phyloP scores from a whole-genome alignment of 2,888 invertebrate genomes.

The Siphonodentalium dalli region DNA sequence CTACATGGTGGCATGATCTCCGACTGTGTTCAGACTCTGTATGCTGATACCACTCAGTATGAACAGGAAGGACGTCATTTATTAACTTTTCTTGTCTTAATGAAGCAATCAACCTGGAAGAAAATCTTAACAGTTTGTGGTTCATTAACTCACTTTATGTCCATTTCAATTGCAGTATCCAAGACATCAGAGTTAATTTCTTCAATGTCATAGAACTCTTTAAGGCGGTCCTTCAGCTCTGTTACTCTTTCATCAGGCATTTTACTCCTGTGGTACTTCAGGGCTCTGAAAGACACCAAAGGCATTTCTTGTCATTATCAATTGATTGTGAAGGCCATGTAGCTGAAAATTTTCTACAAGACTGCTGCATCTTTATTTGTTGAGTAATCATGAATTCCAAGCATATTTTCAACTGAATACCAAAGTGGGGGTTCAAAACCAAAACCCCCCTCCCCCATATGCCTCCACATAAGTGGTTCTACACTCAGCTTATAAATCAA shows the following conservation, averaged over 20 bases:
- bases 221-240: slow-evolving; percentile 68
- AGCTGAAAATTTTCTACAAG: neutral
- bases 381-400: too few species aligned
- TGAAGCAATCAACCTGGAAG: too few species aligned
- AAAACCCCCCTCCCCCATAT: too few species aligned
- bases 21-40: too few species aligned
- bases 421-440: too few species aligned
- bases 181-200: slow-evolving; percentile 69
- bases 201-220: slow-evolving; percentile 68
- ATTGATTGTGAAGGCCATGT: neutral
- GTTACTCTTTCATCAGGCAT: slow-evolving; percentile 69
- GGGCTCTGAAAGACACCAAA: slow-evolving; percentile 42
- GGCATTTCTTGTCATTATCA: neutral
- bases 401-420: too few species aligned
- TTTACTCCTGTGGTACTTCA: slow-evolving; percentile 54
- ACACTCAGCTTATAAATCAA: too few species aligned
- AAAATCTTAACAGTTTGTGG: neutral
- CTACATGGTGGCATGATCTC: too few species aligned
- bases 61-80: too few species aligned
- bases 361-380: neutral
- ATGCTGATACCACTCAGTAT: too few species aligned
- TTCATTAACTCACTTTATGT: slow-evolving; percentile 67
- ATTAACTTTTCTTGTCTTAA: too few species aligned
- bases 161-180: slow-evolving; percentile 67
- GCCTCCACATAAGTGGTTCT: too few species aligned